phyloP scores from a whole-genome alignment of 2,113 vertebrate species.

The Hippoglossus stenolepis region DNA sequence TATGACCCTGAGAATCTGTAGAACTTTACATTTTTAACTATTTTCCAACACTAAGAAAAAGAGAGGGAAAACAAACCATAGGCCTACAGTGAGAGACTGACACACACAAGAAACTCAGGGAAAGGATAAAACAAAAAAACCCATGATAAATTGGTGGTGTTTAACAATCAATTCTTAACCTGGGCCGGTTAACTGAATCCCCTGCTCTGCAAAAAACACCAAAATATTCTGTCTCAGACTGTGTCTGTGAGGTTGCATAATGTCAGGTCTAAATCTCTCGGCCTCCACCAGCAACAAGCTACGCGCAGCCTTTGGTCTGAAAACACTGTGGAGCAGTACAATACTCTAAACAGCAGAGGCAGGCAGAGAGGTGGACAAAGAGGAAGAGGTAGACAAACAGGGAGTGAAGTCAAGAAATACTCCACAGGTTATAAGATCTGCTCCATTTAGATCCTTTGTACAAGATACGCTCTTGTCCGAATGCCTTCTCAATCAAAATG shows the following conservation, averaged over 20 bases:
- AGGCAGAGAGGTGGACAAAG: slow-evolving; percentile 38
- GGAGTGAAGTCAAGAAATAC: slow-evolving; percentile 52
- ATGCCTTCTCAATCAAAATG: background rate
- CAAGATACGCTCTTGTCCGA: slow-evolving; percentile 9
- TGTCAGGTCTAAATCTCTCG: background rate
- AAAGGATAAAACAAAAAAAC: background rate
- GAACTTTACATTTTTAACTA: too few relatives aligned
- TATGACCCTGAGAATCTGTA: too few relatives aligned
- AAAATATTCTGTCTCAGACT: background rate
- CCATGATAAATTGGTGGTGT: too few relatives aligned
- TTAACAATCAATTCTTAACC: background rate
- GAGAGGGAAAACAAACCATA: too few relatives aligned
- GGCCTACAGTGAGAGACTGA: background rate
- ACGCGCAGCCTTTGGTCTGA: slow-evolving; percentile 70
- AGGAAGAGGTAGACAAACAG: slow-evolving; percentile 55
- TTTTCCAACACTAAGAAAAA: too few relatives aligned
- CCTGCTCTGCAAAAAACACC: background rate
- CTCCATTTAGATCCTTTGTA: slow-evolving; percentile 25
- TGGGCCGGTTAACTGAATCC: slow-evolving; percentile 7
- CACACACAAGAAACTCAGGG: background rate
- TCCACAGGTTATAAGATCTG: slow-evolving; percentile 47
- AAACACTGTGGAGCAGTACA: slow-evolving; percentile 48
- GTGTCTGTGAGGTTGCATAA: background rate
- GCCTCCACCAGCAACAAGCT: slow-evolving; percentile 20
- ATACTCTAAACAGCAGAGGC: slow-evolving; percentile 39